Evolutionary conservation across 2,888 invertebrate genomes (phyloP).

Genomic region (Drosophila mimetica): DNA sequence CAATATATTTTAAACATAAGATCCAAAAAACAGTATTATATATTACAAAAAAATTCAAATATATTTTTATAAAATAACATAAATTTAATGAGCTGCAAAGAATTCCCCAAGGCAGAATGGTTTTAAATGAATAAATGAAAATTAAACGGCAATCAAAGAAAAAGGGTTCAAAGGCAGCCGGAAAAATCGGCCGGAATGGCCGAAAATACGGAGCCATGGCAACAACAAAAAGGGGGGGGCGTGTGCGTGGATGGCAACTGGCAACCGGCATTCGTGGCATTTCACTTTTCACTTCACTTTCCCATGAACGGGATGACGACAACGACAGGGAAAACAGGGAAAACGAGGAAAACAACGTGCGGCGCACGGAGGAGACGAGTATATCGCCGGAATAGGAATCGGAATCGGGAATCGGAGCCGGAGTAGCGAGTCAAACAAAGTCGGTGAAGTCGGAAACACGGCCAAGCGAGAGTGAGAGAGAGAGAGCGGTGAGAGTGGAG

Average conservation of each 20-base stretch:
- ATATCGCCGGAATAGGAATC: conserved; percentile 48
- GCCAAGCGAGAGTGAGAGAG: conserved; percentile 76
- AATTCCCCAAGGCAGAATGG: background rate
- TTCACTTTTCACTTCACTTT: conserved; percentile 84
- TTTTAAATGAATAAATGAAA: conserved; percentile 20
- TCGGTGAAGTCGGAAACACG: conserved; percentile 76
- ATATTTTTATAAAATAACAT: too few relatives aligned
- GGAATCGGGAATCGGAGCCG: conserved; percentile 49
- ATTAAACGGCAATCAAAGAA: conserved; percentile 28
- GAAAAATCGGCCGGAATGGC: conserved; percentile 63
- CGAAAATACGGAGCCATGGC: conserved; percentile 37
- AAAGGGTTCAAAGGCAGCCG: conserved; percentile 31
- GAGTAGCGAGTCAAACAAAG: conserved; percentile 77
- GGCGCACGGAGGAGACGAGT: conserved; percentile 24
- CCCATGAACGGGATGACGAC: conserved; percentile 69
- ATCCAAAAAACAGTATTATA: too few relatives aligned
- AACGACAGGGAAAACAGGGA: conserved; percentile 36
- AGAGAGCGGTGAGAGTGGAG: conserved; percentile 32
- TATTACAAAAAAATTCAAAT: too few relatives aligned
- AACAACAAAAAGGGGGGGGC: conserved; percentile 48
- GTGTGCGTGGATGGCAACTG: conserved; percentile 41
- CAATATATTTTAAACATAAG: too few relatives aligned
- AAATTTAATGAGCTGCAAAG: background rate
- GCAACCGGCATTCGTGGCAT: conserved; percentile 75
- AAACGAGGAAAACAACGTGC: conserved; percentile 34